These are phyloP conservation scores for Periplaneta americana DNA, from an alignment of 1,140 invertebrate genomes.

Conservation along the genomic window DNA sequence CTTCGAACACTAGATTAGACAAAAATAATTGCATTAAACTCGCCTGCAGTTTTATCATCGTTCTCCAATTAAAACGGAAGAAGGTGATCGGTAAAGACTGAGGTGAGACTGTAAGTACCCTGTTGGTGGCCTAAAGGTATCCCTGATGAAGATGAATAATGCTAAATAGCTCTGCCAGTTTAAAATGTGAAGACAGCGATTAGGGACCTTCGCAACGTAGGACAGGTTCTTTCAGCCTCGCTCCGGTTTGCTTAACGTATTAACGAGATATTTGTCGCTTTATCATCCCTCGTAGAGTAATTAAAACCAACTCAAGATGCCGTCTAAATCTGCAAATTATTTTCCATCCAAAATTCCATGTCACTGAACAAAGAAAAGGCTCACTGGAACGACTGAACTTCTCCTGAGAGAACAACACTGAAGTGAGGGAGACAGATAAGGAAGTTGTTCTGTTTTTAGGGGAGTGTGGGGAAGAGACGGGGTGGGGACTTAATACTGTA, in stretches of 20 bases:
- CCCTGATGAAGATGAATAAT: too few species aligned
- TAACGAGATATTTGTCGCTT: not conserved
- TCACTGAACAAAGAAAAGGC: not conserved
- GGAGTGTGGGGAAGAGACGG: not conserved
- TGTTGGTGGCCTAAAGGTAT: too few species aligned
- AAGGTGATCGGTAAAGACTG: too few species aligned
- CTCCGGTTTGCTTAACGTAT: not conserved
- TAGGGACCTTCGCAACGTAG: too few species aligned
- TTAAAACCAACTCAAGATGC: not conserved
- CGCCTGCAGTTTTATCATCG: too few species aligned
- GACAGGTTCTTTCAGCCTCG: too few species aligned
- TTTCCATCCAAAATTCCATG: not conserved
- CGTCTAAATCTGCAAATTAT: not conserved
- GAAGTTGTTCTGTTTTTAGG: not conserved
- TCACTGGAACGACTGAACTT: not conserved
- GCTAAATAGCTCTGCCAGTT: too few species aligned
- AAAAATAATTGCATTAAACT: too few species aligned
- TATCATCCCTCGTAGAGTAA: not conserved
- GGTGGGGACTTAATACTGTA: not conserved
- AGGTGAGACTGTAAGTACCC: too few species aligned
- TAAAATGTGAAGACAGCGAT: too few species aligned
- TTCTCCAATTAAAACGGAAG: too few species aligned
- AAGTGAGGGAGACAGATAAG: not conserved
- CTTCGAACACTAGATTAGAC: too few species aligned
- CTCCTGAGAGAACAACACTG: not conserved